phyloP scores from a whole-genome alignment of 2,888 invertebrate genomes.

The Lucinisca nassula region DNA sequence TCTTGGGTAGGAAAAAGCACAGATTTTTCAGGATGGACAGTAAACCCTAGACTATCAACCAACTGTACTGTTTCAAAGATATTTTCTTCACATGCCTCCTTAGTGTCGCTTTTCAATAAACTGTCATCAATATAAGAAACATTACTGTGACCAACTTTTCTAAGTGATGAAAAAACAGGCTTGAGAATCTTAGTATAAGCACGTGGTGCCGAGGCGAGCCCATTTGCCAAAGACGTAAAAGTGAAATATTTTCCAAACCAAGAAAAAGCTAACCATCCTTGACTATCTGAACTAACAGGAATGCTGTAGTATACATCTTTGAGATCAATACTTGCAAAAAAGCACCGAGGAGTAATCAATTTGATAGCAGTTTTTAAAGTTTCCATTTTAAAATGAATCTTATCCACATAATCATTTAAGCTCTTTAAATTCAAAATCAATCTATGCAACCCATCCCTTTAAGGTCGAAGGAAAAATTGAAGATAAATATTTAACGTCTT shows the following conservation, averaged over 20 bases:
- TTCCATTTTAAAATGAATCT: constrained; percentile 69
- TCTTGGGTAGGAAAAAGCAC: constrained; percentile 10
- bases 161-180: no score
- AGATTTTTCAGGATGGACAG: constrained; percentile 9
- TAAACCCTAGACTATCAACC: constrained; percentile 18
- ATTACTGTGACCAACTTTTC: no score
- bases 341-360: constrained; percentile 48
- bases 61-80: background rate
- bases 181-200: no score
- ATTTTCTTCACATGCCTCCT: background rate
- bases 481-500: background rate
- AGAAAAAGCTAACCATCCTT: background rate
- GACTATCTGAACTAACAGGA: no score
- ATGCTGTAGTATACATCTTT: constrained; percentile 64
- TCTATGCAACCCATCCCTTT: constrained; percentile 49
- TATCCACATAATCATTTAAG: constrained; percentile 46
- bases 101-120: constrained; percentile 1
- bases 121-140: background rate
- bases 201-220: no score
- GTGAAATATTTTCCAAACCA: no score
- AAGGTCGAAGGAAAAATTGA: constrained; percentile 46
- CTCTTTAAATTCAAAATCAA: constrained; percentile 58
- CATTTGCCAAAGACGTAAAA: no score
- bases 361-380: constrained; percentile 46
- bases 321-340: constrained; percentile 58